Percentiles rank a stretch among this genome's conserved stretches.
Conservation (phyloP, 1,140 invertebrate species). For the Drosophila cardini region DNA sequence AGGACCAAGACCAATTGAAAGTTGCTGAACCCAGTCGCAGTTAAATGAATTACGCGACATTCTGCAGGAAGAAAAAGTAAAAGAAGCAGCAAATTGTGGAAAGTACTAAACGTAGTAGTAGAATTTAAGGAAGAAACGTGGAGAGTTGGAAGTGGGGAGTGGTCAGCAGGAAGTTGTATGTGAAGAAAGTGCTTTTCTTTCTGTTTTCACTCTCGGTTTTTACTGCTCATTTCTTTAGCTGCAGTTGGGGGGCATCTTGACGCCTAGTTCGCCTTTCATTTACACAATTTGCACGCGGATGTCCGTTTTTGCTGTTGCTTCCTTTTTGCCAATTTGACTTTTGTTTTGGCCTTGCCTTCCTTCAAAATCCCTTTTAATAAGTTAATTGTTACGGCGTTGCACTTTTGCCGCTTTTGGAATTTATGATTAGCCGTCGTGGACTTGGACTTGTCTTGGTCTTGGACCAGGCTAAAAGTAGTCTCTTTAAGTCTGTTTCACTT, state of each 20-base stretch:
- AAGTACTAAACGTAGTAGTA: no score
- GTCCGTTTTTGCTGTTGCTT: constrained; percentile 30
- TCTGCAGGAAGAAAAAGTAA: background rate
- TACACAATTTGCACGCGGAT: constrained; percentile 51
- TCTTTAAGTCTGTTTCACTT: constrained; percentile 29
- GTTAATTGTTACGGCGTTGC: constrained; percentile 80
- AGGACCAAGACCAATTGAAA: constrained; percentile 22
- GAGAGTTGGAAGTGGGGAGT: no score
- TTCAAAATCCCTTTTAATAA: constrained; percentile 76
- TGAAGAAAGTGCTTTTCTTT: constrained; percentile 9
- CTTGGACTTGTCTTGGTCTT: constrained; percentile 8
- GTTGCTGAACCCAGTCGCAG: constrained; percentile 14
- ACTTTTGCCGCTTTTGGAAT: constrained; percentile 78
- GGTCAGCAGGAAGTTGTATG: constrained; percentile 1
- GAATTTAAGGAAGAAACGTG: no score
- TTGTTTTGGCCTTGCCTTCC: constrained; percentile 23
- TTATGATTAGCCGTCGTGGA: constrained; percentile 69
- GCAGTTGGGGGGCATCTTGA: constrained; percentile 36
- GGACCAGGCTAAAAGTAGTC: constrained; percentile 34
- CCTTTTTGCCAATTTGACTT: constrained; percentile 29
- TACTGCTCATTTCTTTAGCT: background rate
- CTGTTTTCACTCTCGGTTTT: constrained; percentile 1
- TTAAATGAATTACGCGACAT: constrained; percentile 52
- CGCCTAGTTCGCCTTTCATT: constrained; percentile 58
- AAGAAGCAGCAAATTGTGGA: constrained; percentile 5